Evolutionary conservation across 64 coral and sea anemone genomes (phyloP), one percentile per base, ranked within the genome.

Genomic region (Montipora foliosa): DNA sequence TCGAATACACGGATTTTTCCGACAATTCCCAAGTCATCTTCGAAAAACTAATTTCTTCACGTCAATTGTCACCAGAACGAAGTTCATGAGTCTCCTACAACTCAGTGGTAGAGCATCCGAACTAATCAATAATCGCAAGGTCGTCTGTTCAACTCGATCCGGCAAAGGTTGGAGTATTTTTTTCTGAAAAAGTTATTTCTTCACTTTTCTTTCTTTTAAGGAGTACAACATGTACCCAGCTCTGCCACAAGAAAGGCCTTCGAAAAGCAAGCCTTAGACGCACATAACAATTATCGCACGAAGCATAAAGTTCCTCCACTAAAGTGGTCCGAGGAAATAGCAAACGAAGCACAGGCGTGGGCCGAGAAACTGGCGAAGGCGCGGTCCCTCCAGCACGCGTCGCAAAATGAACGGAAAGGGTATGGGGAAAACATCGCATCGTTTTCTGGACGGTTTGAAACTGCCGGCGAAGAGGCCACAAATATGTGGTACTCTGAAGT

Each of bases 291-390:
- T 79, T 78, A 93, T 47, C 84, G 92, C 2, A 61, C 64, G 15
- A 87, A 80, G 70, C 92, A 93, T 59, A 58, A 71, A 49, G 92
- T 75, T 6, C 10, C 92, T 29, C 92, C 92, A 25, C 52, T 93
- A 44, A 93, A 57, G 19, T 93, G 92, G 92, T 88, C 85, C 15
- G 7, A 66, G 9, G 58, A 78, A 44, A 85, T 93, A 19, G 92
- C 92, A 50, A 93, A 52, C n/a, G 92, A 93, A 7, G 92, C 92
- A 61, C 92, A 88, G 84, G 83, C 70, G 24, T 93, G 92, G 92
- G 92, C 92, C 25, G 92, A 93, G 62, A 64, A 71, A 47, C 62
- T 93, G 5, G 92, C 92, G 11, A 75, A 61, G 24, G 61, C 67
- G 8, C 51, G 73, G 12, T 70, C 60, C n/a, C 74, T 93, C 6